Conservation (phyloP, 2,797 vertebrate species). For the Danio choprae region DNA sequence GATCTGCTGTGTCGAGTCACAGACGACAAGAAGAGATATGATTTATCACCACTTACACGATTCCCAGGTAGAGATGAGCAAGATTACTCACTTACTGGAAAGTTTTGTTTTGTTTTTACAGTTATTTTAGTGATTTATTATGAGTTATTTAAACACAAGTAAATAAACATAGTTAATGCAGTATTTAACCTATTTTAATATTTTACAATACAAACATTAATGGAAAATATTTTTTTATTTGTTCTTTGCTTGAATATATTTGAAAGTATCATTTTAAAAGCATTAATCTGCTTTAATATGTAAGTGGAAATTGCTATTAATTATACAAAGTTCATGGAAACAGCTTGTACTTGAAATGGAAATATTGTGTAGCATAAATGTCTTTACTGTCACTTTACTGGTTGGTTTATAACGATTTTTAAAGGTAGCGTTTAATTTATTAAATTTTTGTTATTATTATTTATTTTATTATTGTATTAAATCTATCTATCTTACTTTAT, state of each 20-base stretch:
- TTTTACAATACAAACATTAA: too few species aligned
- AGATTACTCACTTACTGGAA: neutral
- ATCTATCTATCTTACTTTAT: too few species aligned
- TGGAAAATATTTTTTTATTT: neutral
- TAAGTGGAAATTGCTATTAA: too few species aligned
- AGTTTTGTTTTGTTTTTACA: too few species aligned
- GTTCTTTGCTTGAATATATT: neutral
- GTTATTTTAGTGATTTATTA: neutral
- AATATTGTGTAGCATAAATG: neutral
- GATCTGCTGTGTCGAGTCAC: constrained; percentile 85
- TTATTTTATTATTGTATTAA: too few species aligned
- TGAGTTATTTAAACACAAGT: neutral
- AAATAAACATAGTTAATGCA: too few species aligned
- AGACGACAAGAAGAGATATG: constrained; percentile 83
- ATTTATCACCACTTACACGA: constrained; percentile 87
- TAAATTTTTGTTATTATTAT: too few species aligned
- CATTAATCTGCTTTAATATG: neutral
- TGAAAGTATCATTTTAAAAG: neutral
- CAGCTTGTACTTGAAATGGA: neutral
- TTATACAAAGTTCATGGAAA: neutral
- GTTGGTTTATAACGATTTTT: too few species aligned
- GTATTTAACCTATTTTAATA: too few species aligned
- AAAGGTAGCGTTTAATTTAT: too few species aligned
- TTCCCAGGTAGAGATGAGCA: constrained; percentile 78
- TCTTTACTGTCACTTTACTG: neutral